Percentiles rank a stretch among this genome's conserved stretches.
Conservation (phyloP, 2,797 vertebrate species). For the Crenichthys baileyi region DNA sequence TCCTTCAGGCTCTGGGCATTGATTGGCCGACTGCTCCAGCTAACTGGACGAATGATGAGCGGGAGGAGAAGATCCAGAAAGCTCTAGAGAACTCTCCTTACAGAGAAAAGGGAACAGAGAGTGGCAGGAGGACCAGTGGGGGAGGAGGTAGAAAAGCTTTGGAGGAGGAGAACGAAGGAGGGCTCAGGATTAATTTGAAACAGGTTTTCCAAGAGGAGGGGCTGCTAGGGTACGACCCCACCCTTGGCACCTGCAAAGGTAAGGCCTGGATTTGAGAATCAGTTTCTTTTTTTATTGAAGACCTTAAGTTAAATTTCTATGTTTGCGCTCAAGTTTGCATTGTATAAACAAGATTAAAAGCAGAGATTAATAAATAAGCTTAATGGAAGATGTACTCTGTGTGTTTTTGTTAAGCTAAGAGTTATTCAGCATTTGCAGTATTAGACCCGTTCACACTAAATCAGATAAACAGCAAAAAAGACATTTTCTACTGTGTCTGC, state of each 20-base stretch:
- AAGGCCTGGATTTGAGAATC: constrained; percentile 33
- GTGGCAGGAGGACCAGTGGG: constrained; percentile 66
- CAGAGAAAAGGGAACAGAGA: constrained; percentile 73
- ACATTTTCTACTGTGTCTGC: background rate
- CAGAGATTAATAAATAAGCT: too few species aligned
- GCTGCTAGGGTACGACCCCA: constrained; percentile 89
- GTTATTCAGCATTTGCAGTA: background rate
- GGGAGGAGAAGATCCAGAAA: constrained; percentile 75
- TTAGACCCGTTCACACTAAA: background rate
- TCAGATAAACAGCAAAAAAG: background rate
- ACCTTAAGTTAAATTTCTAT: background rate
- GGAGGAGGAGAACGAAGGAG: constrained; percentile 63
- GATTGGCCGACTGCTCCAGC: constrained; percentile 80
- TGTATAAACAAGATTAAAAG: too few species aligned
- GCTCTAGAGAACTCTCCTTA: constrained; percentile 73
- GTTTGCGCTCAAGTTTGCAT: background rate
- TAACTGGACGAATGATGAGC: constrained; percentile 58
- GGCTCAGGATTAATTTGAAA: constrained; percentile 84
- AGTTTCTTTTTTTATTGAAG: background rate
- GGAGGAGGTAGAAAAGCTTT: constrained; percentile 62
- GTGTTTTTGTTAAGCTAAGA: background rate
- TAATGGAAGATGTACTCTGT: background rate
- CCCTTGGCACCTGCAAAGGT: constrained; percentile 88
- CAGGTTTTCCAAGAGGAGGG: constrained; percentile 81
- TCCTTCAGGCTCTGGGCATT: constrained; percentile 83